phyloP scores from a whole-genome alignment of 2,888 invertebrate species.

The Heterodera filipjevi region DNA sequence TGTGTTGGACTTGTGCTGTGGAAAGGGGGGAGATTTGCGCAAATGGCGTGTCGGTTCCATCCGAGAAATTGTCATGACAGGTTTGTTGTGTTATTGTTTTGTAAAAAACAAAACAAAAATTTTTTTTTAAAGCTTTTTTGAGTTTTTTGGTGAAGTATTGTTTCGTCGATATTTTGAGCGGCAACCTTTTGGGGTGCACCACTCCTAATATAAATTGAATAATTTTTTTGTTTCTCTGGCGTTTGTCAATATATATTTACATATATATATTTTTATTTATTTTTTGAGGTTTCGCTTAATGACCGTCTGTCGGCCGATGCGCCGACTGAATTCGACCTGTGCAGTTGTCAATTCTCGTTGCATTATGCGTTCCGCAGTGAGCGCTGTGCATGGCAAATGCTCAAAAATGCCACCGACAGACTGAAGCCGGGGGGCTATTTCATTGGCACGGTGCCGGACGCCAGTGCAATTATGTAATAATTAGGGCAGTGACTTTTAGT shows the following conservation, averaged over 20 bases:
- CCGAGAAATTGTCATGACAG: slow-evolving; percentile 58
- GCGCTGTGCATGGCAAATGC: slow-evolving; percentile 81
- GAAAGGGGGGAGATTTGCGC: slow-evolving; percentile 96
- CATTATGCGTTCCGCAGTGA: slow-evolving; percentile 89
- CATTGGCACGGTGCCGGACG: slow-evolving; percentile 93
- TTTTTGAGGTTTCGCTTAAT: slow-evolving; percentile 39
- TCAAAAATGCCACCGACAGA: slow-evolving; percentile 87
- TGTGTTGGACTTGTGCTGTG: slow-evolving; percentile 92
- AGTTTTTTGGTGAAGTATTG: too few species aligned
- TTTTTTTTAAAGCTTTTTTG: too few species aligned
- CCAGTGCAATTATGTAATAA: slow-evolving; percentile 80
- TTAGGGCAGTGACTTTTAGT: too few species aligned
- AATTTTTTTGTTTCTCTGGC: too few species aligned
- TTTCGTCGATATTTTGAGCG: too few species aligned
- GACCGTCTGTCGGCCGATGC: slow-evolving; percentile 31
- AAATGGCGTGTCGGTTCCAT: slow-evolving; percentile 74
- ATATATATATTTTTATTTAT: too few species aligned
- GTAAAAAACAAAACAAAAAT: too few species aligned
- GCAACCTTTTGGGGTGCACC: too few species aligned
- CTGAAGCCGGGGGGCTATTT: slow-evolving; percentile 88
- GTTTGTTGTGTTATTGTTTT: too few species aligned
- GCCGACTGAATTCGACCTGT: slow-evolving; percentile 79
- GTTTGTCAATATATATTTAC: too few species aligned
- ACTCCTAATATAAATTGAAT: too few species aligned
- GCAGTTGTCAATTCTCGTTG: slow-evolving; percentile 96